phyloP scores from a whole-genome alignment of 2,113 vertebrate genomes.

The Elgaria multicarinata region DNA sequence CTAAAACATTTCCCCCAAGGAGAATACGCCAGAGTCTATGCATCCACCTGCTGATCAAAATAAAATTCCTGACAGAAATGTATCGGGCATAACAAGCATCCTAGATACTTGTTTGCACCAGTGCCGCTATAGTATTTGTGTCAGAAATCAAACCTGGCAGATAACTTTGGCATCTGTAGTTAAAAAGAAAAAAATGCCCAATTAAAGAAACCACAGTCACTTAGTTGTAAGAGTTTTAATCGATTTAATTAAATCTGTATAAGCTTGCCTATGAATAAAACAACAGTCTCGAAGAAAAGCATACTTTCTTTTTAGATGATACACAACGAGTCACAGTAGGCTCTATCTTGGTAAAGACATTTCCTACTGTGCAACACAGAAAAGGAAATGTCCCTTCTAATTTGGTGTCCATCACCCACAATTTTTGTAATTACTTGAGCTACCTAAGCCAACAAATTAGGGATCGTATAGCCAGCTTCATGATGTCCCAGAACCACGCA shows the following conservation, averaged over 20 bases:
- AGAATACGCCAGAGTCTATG: not conserved
- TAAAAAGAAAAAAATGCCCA: too few relatives aligned
- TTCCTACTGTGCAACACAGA: not conserved
- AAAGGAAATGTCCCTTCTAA: not conserved
- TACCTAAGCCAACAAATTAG: not conserved
- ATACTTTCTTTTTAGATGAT: not conserved
- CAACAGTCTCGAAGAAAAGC: not conserved
- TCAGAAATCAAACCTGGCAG: too few relatives aligned
- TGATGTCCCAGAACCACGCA: not conserved
- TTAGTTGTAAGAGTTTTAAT: not conserved
- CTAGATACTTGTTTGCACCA: not conserved
- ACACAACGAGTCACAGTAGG: too few relatives aligned
- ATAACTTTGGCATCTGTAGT: too few relatives aligned
- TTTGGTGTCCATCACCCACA: not conserved
- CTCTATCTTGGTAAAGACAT: not conserved
- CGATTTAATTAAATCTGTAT: not conserved
- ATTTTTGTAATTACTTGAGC: not conserved
- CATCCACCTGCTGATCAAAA: not conserved
- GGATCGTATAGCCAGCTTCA: not conserved
- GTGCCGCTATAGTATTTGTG: not conserved
- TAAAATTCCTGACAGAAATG: not conserved
- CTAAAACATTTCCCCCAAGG: too few relatives aligned
- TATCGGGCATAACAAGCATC: not conserved
- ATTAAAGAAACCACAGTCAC: not conserved
- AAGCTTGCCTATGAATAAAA: not conserved